A percentile compares a stretch with the other conserved stretches of the same genome.
Evolutionary conservation across 2,797 vertebrate species (phyloP).

Genomic region (Petrocephalus sullivani): DNA sequence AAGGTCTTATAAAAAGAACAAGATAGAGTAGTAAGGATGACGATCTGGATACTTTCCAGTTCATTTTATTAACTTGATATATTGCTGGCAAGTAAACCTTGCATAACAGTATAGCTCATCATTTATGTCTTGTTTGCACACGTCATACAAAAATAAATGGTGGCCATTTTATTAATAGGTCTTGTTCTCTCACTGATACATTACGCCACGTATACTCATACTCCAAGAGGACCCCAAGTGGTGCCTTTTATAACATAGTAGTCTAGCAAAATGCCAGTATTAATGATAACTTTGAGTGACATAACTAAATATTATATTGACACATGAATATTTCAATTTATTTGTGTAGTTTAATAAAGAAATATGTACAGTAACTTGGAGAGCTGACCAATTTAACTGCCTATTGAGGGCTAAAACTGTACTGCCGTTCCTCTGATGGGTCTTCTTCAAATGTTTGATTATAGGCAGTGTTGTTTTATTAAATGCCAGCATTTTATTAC

Average conservation of each 20-base stretch:
- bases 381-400: no score
- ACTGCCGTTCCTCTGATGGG: neutral
- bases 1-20: neutral
- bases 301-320: neutral
- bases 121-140: neutral
- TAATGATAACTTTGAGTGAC: neutral
- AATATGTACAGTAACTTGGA: neutral
- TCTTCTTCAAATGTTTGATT: neutral
- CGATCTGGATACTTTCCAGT: neutral
- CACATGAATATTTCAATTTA: neutral
- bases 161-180: neutral
- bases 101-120: neutral
- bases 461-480: neutral
- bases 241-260: neutral
- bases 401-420: no score
- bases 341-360: neutral
- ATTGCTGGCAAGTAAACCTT: neutral
- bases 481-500: neutral
- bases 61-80: neutral
- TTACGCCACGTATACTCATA: neutral
- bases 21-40: neutral
- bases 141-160: neutral
- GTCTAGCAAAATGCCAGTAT: neutral
- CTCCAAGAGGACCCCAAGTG: neutral
- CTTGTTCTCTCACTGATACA: neutral